Base-by-base conservation (phyloP, 2,797 vertebrate species). In the Onychomys torridus region DNA sequence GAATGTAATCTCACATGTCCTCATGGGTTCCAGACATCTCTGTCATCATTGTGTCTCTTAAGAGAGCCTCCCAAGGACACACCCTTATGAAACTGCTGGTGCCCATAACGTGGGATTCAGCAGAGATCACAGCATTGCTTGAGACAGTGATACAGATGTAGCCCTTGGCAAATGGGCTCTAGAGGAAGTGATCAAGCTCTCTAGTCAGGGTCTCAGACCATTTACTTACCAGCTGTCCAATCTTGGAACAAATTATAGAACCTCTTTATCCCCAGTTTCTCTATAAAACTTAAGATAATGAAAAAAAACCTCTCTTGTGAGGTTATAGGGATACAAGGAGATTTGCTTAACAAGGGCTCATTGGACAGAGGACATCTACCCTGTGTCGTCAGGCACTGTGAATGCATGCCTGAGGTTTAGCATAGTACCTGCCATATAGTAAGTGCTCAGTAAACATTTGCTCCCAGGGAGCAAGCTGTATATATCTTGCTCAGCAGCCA, bases 71-170 rank as follows among this genome's bases (percentile, higher is more conserved):
- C 46, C 6, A 21, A 59, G 8, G 6, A 1, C 2, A 1, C 34
- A 29, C 9, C 19, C 3, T 0, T 5, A 7, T 0, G 13, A 40
- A 55, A 37, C 7, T 13, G 49, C 27, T 6, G 3, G 8, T 29
- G 10, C 40, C 0, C 6, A 7, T 2, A n/a, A 57, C 7, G 16
- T 11, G 21, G 32, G 23, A 29, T 78, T n/a, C 21, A 25, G 4
- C 8, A 43, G 55, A n/a, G 34, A 43, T 3, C 0, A 9, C 1
- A 9, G 6, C 19, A 23, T 19, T 65, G 12, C 10, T 1, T 6
- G 0, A 3, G 34, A 32, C 0, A 6, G 4, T 0, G 0, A 29
- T 6, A 0, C 4, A 11, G 17, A 52, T 0, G 3, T 19, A 83
- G 27, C 40, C 6, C 40, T 29, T 21, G 27, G 63, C 1, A 75